These are phyloP conservation scores for Mimas tiliae DNA, from an alignment of 2,888 invertebrate species.

Conservation along the genomic window DNA sequence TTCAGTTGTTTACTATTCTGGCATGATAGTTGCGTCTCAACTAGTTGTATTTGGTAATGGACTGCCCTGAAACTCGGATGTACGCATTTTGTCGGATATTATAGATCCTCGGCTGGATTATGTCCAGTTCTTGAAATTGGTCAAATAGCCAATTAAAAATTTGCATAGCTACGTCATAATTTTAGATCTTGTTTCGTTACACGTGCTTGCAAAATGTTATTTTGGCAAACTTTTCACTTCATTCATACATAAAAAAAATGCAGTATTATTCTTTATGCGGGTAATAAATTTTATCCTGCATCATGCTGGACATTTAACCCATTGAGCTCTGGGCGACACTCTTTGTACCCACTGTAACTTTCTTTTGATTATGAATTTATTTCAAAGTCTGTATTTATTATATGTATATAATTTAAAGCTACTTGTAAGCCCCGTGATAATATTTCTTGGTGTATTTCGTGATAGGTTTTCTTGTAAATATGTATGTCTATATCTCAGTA, in stretches of 20 bases:
- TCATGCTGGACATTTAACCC: too few species aligned
- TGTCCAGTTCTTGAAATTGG: not conserved
- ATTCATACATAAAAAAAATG: constrained; percentile 4
- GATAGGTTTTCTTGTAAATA: not conserved
- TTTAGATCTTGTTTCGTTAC: not conserved
- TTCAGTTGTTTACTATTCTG: not conserved
- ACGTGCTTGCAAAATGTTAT: constrained; percentile 8
- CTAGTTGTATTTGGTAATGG: not conserved
- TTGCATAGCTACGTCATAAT: not conserved
- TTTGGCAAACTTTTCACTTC: constrained; percentile 12
- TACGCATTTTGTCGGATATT: not conserved
- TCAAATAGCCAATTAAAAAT: not conserved
- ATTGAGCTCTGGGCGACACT: too few species aligned
- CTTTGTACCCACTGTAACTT: too few species aligned
- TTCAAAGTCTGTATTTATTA: too few species aligned
- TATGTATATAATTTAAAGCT: too few species aligned
- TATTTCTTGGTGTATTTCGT: too few species aligned
- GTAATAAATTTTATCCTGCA: constrained; percentile 1
- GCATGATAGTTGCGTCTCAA: not conserved
- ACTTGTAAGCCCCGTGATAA: too few species aligned
- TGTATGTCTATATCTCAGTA: not conserved
- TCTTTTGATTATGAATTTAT: too few species aligned
- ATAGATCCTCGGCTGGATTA: not conserved
- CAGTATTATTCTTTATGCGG: not conserved
- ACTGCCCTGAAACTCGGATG: not conserved